Base-by-base conservation (phyloP, 1,140 invertebrate species). In the Drosophila biarmipes region DNA sequence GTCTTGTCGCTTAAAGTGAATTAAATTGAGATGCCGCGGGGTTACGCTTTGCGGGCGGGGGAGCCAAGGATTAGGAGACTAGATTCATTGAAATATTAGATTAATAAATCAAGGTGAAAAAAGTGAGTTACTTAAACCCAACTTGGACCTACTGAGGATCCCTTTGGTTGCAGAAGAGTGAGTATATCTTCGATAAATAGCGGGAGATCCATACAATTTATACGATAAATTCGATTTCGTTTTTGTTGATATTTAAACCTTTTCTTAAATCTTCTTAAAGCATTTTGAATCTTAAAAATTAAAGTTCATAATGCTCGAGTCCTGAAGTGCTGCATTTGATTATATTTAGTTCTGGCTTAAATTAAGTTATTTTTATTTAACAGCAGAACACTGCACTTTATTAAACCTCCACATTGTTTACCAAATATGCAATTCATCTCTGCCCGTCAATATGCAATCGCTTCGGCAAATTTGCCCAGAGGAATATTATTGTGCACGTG, bases 1-100 rank as follows among this genome's bases (percentile, higher is more conserved):
- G 61, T 81, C 78, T 81, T 78, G 31, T 40, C 48, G 66, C 78
- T 62, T 73, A 48, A 67, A 82, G 67, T 57, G 66, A 54, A 73
- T 40, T 45, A 58, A 45, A 54, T 61, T 74, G 43, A 21, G 31
- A 24, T 15, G 21, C 19, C 10, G n/a, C 37, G 14, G 34, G 17
- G 45, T 37, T 10, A 27, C 17, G 34, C 31, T 46, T 11, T 6
- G 10, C 17, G 12, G 10, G 6, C 10, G 14, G 14, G n/a, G 29
- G 11, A 48, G 6, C 14, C 10, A 15, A 19, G 27, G n/a, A 27
- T 12, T 43, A 15, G 2, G 35, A n/a, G 27, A 29, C 38, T 58
- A 34, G 37, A 48, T 38, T n/a, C 15, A 19, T 46, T 52, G 35
- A 59, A 49, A 61, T 71, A 48, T 61, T 58, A 24, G 15, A 11